Base-by-base conservation (phyloP, 2,113 vertebrate genomes). In the Entomyzon cyanotis region DNA sequence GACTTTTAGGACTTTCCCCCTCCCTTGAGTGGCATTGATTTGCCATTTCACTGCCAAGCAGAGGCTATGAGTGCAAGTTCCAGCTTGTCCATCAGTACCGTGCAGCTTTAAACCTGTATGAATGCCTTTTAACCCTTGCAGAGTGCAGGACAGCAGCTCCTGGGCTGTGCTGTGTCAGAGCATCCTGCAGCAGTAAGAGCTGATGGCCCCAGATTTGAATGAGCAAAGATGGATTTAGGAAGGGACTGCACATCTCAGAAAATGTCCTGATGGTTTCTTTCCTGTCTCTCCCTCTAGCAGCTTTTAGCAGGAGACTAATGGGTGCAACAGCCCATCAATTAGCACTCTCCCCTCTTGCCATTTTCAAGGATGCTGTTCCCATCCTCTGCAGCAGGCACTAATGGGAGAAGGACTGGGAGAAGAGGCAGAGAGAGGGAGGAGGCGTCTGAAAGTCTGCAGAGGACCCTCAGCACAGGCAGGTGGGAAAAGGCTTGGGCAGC, bases 271-370 rank as follows among this genome's bases (percentile, higher is more conserved):
- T 86, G 39, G 24, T 35, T 83, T 75, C 23, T 62, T 62, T 67
- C 69, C 77, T 84, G 39, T 16, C 15, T 69, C 18, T 75, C 22
- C 10, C 37, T 77, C 31, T 12, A 10, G 62, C 7, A 46, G 85
- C 79, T 90, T 92, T 82, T 87, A 77, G 37, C 24, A 47, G 73
- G 59, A 91, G 58, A 25, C 81, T 93, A 91, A 90, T 93, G 82
- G 55, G 24, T 62, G 47, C 28, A 44, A 6, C 31, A 64, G 22
- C 35, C 37, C 70, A 47, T 89, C 82, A 75, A n/a, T 90, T 88
- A 93, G 49, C 31, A 27, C 42, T 68, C n/a, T 56, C 25, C 41
- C 25, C 24, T 5, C 15, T 17, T 70, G 81, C 56, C 44, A 15
- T 64, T 94, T 86, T 10, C 56, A 64, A 59, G 47, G 55, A 37